phyloP scores from a whole-genome alignment of 2,888 invertebrate species.

The Lepidonotus clava region DNA sequence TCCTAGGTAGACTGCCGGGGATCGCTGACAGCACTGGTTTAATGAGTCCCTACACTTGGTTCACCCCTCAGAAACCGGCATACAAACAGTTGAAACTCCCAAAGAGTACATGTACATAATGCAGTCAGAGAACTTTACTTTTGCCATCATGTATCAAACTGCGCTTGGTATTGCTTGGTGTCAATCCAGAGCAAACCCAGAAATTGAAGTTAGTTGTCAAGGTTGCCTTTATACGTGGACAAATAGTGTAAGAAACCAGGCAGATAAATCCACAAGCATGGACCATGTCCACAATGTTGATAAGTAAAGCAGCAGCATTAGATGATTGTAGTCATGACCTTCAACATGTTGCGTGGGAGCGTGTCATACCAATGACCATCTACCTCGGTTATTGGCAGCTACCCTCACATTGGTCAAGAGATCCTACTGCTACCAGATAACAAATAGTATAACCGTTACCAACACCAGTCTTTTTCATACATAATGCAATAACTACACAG shows the following conservation, averaged over 20 bases:
- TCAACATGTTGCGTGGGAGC: conserved; percentile 11
- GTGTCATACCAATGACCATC: background rate
- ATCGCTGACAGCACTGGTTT: background rate
- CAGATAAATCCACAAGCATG: conserved; percentile 19
- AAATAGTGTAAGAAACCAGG: conserved; percentile 18
- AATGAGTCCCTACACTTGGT: background rate
- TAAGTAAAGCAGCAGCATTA: conserved; percentile 41
- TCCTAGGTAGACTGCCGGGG: background rate
- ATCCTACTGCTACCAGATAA: conserved; percentile 1
- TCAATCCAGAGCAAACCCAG: conserved; percentile 40
- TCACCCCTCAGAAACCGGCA: background rate
- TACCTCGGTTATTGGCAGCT: background rate
- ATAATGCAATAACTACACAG: background rate
- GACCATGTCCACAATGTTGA: conserved; percentile 22
- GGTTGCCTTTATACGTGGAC: conserved; percentile 5
- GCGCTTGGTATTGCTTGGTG: conserved; percentile 36
- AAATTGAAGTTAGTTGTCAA: conserved; percentile 4
- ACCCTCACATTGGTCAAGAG: background rate
- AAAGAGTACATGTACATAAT: conserved; percentile 31
- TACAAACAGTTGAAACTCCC: conserved; percentile 17
- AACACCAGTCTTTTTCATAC: conserved; percentile 26
- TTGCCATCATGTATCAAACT: conserved; percentile 25
- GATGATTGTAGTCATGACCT: conserved; percentile 26
- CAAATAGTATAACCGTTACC: background rate
- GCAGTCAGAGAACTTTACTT: background rate